Base-by-base conservation (phyloP, 2,113 vertebrate genomes). In the Malurus alboscapulatus region DNA sequence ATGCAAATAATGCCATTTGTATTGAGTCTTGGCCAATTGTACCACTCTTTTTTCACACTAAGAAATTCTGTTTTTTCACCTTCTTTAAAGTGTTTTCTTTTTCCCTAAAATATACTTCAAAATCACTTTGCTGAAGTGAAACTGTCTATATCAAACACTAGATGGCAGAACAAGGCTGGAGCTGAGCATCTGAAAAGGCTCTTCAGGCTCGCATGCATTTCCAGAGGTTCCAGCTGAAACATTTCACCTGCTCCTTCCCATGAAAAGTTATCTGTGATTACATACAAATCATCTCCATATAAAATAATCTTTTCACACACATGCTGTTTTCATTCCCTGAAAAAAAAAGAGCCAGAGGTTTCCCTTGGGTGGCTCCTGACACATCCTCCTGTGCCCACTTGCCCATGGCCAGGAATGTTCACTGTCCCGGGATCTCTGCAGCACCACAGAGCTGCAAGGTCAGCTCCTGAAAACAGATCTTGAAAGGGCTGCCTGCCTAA, bases 111-210 rank as follows among this genome's bases (percentile, higher is more conserved):
- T 1, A 2, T 0, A 13, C 3, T 40, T 88, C 8, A n/a, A 44
- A 21, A 45, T 13, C 21, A 2, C 51, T 58, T 26, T 7, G 17
- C 26, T 74, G 57, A 47, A 38, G 87, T 4, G 65, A 87, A 82
- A 53, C 65, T 68, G 14, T 13, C 24, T 4, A 1, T 7, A 9
- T 47, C 50, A 29, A 76, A 88, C 98, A 88, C 97, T 93, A 97
- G 98, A 94, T 98, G 98, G 98, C 98, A 97, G 96, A 85, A 63
- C 62, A 95, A 93, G 87, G 87, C 91, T 84, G 78, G 68, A 34
- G 34, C 85, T 80, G 30, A 51, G 10, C 34, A 6, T 5, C 47
- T 30, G 51, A 3, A 59, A 22, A 44, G 6, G 10, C 32, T 1
- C 29, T 42, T 25, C 6, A 1, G 32, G 7, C 17, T 10, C 2